Evolutionary conservation across 2,888 invertebrate species (phyloP), one percentile per base, ranked within the genome.

Genomic region (Caenorhabditis sp.): DNA sequence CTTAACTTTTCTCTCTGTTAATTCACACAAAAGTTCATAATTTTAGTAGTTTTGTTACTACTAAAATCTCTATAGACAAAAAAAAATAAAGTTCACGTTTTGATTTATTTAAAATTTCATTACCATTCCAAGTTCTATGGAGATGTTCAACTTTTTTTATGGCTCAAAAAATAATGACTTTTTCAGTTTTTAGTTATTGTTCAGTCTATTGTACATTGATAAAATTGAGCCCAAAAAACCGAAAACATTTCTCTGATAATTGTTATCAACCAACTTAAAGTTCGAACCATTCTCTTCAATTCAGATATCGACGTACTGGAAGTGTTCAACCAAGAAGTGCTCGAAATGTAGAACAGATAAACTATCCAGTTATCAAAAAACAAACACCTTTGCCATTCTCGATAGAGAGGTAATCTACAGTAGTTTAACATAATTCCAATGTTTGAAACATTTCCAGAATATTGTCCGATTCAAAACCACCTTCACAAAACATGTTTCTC

Each of bases 271-370:
- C 21, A 21, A 8, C 2, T 51, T 51, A 51, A 4, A 51, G 2
- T 19, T 50, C 50, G 3, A 50, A 50, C 5, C 4, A 4, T n/a
- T 3, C 14, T 19, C 50, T n/a, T 53, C 21, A 57, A 62, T 74
- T 14, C 23, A 79, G 82, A 61, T 84, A 83, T 69, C 83, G 84
- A 10, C 77, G 83, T 2, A 84, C 84, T 1, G 84, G 84, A 36
- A 79, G 79, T 50, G 83, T 84, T 71, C 77, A 78, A 50, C 84
- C 84, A 8, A 79, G 84, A 49, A 78, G 81, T 21, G 63, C 59
- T 58, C 69, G 26, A 58, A 57, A 37, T 62, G 26, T 26, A 1
- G 14, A 21, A 27, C 26, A 55, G 26, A 55, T 55, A 26, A 23
- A 55, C 5, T 19, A 55, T 43, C 19, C 63, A 53, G 31, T 27